These are phyloP conservation scores for Euthynnus affinis DNA, from an alignment of 2,797 vertebrate genomes.

Conservation along the genomic window DNA sequence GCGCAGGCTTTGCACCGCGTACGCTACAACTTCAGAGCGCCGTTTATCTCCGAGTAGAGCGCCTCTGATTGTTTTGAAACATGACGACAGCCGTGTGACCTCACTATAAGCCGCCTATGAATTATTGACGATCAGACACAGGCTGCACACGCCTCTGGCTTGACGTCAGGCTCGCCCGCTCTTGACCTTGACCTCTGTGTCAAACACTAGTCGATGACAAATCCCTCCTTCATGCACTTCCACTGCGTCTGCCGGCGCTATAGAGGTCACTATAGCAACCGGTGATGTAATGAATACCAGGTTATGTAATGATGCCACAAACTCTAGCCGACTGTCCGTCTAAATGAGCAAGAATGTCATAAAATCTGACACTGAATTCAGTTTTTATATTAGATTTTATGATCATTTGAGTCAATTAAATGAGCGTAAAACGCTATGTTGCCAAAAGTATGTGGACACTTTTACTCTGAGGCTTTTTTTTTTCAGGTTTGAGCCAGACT, in stretches of 20 bases:
- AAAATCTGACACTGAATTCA: not conserved
- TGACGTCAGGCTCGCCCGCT: not conserved
- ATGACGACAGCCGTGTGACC: constrained; percentile 6
- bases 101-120: not conserved
- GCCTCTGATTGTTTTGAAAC: not conserved
- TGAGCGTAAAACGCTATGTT: not conserved
- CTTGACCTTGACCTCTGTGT: constrained; percentile 13
- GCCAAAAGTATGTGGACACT: not conserved
- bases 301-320: not conserved
- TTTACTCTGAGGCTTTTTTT: too few species aligned
- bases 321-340: not conserved
- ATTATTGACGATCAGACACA: constrained; percentile 23
- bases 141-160: too few species aligned
- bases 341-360: not conserved
- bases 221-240: not conserved
- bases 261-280: constrained; percentile 15
- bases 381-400: too few species aligned
- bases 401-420: too few species aligned
- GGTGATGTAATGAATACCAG: not conserved
- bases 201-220: not conserved
- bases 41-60: accelerated
- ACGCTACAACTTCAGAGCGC: not conserved
- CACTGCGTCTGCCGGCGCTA: not conserved
- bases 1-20: not conserved
- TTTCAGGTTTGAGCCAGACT: too few species aligned